Evolutionary conservation across 2,113 vertebrate genomes (phyloP), one percentile per base, ranked within the genome.

Genomic region (Calonectris borealis): DNA sequence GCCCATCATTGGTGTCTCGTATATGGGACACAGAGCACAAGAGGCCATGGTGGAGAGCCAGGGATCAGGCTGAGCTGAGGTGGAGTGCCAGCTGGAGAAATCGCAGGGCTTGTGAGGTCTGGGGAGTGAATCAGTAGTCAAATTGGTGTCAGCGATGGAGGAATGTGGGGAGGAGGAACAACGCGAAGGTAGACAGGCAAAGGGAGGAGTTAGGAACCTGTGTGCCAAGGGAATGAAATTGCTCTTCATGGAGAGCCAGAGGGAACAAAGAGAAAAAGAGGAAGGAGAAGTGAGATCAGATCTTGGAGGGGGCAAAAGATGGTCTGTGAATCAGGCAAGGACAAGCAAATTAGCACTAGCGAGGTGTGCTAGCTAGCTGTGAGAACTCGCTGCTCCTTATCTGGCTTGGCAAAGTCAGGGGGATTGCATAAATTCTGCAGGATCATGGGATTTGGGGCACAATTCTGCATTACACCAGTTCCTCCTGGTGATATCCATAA

Each of bases 181-280:
- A 20, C 2, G 4, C 3, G 8, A 48, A 91, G 14, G 27, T 14
- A 64, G 16, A 49, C 0, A 0, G 32, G 17, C 52, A 94, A 60
- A 65, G 7, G 32, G 34, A 79, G 24, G 38, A n/a, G 11, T 68
- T 62, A 64, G 46, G 8, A 83, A 4, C 32, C 70, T 60, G 19
- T 11, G 14, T 17, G 29, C 61, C 44, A 52, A 71, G 14, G 66
- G 3, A 72, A 83, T 42, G 17, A 75, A 83, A 42, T 17, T 16
- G 57, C 6, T 68, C 4, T 60, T 76, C 32, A 9, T 16, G 40
- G 13, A 83, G 6, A 86, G 21, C 5, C 36, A 90, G 70, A 77
- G n/a, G 14, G 24, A 86, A 48, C 4, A 7, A 90, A 51, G 6
- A 51, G 20, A 46, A 82, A 49, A 76, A 61, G 36, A 82, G 38